Evolutionary conservation across 2,888 invertebrate species (phyloP), one percentile per base, ranked within the genome.

Genomic region (Mantis religiosa): DNA sequence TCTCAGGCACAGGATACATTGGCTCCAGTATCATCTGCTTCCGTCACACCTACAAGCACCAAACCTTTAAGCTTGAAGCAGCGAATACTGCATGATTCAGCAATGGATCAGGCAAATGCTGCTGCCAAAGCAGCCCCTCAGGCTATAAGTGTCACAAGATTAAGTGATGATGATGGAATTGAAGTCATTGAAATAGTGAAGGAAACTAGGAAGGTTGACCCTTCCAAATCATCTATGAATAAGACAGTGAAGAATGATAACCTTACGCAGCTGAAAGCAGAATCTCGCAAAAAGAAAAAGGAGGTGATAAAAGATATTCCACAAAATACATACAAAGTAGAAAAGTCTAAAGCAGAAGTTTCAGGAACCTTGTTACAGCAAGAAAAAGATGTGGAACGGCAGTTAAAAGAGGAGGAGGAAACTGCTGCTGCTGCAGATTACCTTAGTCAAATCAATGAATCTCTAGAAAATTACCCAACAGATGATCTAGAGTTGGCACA

Each of bases 341-440:
- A 71, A 71, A 71, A 71, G 83, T 82, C 47, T 14, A 30, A 71
- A 71, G 6, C 41, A 34, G 41, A 81, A 30, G 81, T 20, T 41
- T 7, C 88, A 85, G 88, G 83, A 82, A 3, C 83, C 14, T 83
- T 87, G 20, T 28, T 81, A n/a, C 47, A 87, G n/a, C 83, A 71
- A 27, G 89, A 90, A 28, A 84, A 88, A 88, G 88, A 89, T 30
- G 84, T 83, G 30, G 89, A 88, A 82, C 84, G 54, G 47, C 82
- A 84, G n/a, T 82, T 82, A 71, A 83, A 88, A 85, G 83, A 87
- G 20, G 89, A 89, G 88, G 93, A 93, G 84, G 93, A 93, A 90
- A 93, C 93, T 3, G 92, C 93, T 89, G 93, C 93, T 2, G 93
- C 93, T 27, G 93, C 93, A 12, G 93, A 93, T 91, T 92, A 93